Evolutionary conservation across 1,140 invertebrate species (phyloP).

Genomic region (Megalopta genalis): DNA sequence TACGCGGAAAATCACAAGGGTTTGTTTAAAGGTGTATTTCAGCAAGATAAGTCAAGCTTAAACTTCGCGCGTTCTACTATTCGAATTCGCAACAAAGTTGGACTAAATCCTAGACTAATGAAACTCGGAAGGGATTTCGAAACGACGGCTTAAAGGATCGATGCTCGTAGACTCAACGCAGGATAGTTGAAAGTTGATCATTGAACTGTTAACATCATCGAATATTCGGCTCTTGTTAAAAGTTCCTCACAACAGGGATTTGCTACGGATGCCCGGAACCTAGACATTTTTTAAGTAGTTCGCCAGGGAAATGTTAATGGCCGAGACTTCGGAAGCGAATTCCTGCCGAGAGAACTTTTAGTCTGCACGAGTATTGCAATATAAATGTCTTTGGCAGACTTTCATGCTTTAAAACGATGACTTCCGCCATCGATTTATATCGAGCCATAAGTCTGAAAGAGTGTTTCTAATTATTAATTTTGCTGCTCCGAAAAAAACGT

Average conservation of each 20-base stretch:
- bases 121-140: conserved; percentile 10
- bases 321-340: conserved; percentile 3
- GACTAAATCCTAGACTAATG: neutral
- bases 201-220: conserved; percentile 1
- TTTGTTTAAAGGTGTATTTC: too few relatives aligned
- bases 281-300: conserved; percentile 2
- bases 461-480: too few relatives aligned
- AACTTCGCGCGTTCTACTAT: neutral
- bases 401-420: too few relatives aligned
- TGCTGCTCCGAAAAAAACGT: too few relatives aligned
- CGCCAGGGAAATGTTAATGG: conserved; percentile 14
- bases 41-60: too few relatives aligned
- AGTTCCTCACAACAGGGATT: conserved; percentile 8
- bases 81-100: neutral
- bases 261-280: neutral
- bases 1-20: too few relatives aligned
- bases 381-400: neutral
- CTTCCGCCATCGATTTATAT: too few relatives aligned
- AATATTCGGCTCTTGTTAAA: conserved; percentile 24
- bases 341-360: conserved; percentile 4
- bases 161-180: neutral
- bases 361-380: neutral
- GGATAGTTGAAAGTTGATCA: neutral
- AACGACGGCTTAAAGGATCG: too few relatives aligned
- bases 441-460: too few relatives aligned